phyloP scores from a whole-genome alignment of 2,113 vertebrate species.

The Varanus komodoensis region DNA sequence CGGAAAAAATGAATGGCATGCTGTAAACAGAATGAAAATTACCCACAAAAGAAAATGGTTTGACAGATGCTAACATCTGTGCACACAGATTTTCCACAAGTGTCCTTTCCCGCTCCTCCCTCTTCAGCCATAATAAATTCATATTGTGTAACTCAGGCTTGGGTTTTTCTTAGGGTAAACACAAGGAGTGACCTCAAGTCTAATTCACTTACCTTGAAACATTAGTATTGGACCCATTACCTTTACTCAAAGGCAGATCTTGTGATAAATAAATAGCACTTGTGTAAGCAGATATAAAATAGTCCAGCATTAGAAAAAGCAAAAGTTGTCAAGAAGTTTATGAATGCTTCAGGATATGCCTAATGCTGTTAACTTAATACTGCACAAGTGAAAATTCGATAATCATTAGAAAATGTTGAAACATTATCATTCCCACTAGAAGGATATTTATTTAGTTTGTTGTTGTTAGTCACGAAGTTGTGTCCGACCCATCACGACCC shows the following conservation, averaged over 20 bases:
- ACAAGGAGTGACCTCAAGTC: slow-evolving; percentile 7
- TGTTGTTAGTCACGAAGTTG: no score
- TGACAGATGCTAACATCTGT: slow-evolving; percentile 78
- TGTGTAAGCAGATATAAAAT: slow-evolving; percentile 8
- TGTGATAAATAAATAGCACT: slow-evolving; percentile 20
- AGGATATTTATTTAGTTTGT: slow-evolving; percentile 20
- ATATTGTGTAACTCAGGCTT: slow-evolving; percentile 43
- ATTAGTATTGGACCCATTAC: slow-evolving; percentile 30
- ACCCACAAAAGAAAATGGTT: slow-evolving; percentile 70
- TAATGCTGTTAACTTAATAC: slow-evolving; percentile 36
- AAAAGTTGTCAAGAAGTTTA: slow-evolving; percentile 9
- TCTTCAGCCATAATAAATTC: slow-evolving; percentile 52
- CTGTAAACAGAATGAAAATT: slow-evolving; percentile 75
- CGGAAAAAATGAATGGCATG: slow-evolving; percentile 72
- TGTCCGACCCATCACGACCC: no score
- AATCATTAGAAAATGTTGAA: slow-evolving; percentile 53
- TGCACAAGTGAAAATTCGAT: slow-evolving; percentile 42
- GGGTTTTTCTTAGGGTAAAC: slow-evolving; percentile 25
- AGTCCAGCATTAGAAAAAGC: slow-evolving; percentile 26
- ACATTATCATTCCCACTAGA: slow-evolving; percentile 51
- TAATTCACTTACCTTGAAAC: slow-evolving; percentile 44
- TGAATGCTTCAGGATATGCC: slow-evolving; percentile 41
- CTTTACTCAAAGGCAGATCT: slow-evolving; percentile 19
- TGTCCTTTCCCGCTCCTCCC: slow-evolving; percentile 62
- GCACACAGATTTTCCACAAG: slow-evolving; percentile 59